Evolutionary conservation across 1,140 invertebrate species (phyloP).

Genomic region (Heliconius congener): DNA sequence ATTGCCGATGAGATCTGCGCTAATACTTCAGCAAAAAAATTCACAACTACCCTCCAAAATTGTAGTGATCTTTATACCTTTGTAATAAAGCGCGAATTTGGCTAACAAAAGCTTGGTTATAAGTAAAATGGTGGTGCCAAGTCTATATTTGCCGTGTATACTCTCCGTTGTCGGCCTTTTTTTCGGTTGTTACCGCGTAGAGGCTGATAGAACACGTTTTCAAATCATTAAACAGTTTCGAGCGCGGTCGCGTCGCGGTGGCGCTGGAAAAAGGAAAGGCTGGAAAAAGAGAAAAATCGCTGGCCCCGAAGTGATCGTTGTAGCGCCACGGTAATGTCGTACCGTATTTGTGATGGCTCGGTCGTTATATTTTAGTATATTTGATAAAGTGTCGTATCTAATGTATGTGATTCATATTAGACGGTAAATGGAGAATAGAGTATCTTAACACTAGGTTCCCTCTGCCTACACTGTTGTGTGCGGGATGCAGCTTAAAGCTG

Average conservation of each 20-base stretch:
- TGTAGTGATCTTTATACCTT: constrained; percentile 27
- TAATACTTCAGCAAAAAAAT: constrained; percentile 60
- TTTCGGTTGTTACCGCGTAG: constrained; percentile 79
- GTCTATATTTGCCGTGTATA: constrained; percentile 77
- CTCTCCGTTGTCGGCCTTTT: constrained; percentile 78
- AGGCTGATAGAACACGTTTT: constrained; percentile 81
- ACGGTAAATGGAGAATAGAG: no score
- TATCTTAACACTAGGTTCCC: no score
- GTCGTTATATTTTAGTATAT: not conserved
- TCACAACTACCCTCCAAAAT: constrained; percentile 18
- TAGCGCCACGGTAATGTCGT: constrained; percentile 57
- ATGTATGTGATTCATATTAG: no score
- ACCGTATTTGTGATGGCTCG: constrained; percentile 30
- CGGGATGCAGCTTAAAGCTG: no score
- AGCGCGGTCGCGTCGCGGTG: constrained; percentile 54
- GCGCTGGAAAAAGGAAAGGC: constrained; percentile 65
- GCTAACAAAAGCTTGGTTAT: constrained; percentile 6
- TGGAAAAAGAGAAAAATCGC: constrained; percentile 65
- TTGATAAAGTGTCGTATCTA: no score
- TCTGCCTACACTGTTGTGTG: no score
- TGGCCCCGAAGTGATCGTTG: constrained; percentile 60
- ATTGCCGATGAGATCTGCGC: constrained; percentile 80
- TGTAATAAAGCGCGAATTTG: constrained; percentile 44
- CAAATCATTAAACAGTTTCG: constrained; percentile 81
- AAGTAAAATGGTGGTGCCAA: constrained; percentile 46